Percentiles rank a stretch among this genome's conserved stretches.
Evolutionary conservation across 1,140 invertebrate genomes (phyloP).

Genomic region (Calycopis cecrops): DNA sequence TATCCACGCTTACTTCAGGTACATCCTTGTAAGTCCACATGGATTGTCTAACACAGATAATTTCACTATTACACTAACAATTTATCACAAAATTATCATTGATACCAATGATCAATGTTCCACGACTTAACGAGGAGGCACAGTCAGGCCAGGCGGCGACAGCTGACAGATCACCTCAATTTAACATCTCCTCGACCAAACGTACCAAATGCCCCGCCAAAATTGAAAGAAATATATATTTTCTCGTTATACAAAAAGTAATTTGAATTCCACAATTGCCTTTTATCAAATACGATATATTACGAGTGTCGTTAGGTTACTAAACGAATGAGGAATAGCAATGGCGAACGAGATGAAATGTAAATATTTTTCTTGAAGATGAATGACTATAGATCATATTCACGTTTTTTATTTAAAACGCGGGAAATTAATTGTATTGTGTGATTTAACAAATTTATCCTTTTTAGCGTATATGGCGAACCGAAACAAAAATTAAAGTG

Average conservation of each 20-base stretch:
- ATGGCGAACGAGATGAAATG: conserved; percentile 39
- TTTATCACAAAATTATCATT: conserved; percentile 48
- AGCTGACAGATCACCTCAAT: conserved; percentile 61
- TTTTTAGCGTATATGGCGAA: neutral
- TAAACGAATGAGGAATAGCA: conserved; percentile 27
- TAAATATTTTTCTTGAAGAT: neutral
- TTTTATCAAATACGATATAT: conserved; percentile 26
- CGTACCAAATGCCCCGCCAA: conserved; percentile 63
- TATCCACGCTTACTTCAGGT: conserved; percentile 55
- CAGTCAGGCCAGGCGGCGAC: conserved; percentile 56
- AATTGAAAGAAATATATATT: conserved; percentile 58
- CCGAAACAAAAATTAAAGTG: conserved; percentile 1
- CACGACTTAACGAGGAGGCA: conserved; percentile 38
- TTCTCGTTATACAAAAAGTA: conserved; percentile 28
- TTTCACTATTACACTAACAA: conserved; percentile 60
- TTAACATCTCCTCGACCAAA: conserved; percentile 46
- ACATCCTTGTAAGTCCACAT: conserved; percentile 63
- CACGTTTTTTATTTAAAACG: conserved; percentile 1
- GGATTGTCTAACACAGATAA: conserved; percentile 44
- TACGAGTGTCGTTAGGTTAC: no score
- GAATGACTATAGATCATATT: neutral
- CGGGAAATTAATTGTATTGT: no score
- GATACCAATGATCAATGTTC: conserved; percentile 32
- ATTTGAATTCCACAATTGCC: conserved; percentile 5
- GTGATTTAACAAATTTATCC: no score